Evolutionary conservation across 2,888 invertebrate species (phyloP).

Genomic region (Rotaria socialis): DNA sequence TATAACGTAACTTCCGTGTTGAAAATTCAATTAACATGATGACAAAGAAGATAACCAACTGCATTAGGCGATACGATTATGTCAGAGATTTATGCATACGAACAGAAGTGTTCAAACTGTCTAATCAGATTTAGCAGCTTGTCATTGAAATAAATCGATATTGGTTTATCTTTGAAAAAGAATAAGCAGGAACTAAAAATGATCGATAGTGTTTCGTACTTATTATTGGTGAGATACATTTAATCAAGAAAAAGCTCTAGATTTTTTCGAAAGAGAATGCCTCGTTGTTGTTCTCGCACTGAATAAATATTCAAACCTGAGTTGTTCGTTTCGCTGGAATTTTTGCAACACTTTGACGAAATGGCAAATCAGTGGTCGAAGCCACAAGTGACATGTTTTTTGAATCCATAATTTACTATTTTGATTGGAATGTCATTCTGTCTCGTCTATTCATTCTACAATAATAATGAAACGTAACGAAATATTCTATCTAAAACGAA

Average conservation of each 20-base stretch:
- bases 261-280: too few species aligned
- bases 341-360: constrained; percentile 42
- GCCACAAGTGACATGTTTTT: not conserved
- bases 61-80: not conserved
- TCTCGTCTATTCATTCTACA: not conserved
- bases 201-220: too few species aligned
- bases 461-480: not conserved
- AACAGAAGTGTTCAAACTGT: not conserved
- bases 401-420: not conserved
- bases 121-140: too few species aligned
- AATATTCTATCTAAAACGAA: too few species aligned
- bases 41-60: not conserved
- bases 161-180: too few species aligned
- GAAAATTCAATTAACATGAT: not conserved
- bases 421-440: not conserved
- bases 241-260: too few species aligned
- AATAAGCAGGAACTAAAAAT: too few species aligned
- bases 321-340: constrained; percentile 29
- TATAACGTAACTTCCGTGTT: not conserved
- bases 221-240: too few species aligned
- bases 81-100: not conserved
- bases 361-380: constrained; percentile 30
- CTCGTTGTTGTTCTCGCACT: too few species aligned
- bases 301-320: constrained; percentile 26
- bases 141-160: too few species aligned